Evolutionary conservation across 2,888 invertebrate species (phyloP).

Genomic region (Plebejus anna): DNA sequence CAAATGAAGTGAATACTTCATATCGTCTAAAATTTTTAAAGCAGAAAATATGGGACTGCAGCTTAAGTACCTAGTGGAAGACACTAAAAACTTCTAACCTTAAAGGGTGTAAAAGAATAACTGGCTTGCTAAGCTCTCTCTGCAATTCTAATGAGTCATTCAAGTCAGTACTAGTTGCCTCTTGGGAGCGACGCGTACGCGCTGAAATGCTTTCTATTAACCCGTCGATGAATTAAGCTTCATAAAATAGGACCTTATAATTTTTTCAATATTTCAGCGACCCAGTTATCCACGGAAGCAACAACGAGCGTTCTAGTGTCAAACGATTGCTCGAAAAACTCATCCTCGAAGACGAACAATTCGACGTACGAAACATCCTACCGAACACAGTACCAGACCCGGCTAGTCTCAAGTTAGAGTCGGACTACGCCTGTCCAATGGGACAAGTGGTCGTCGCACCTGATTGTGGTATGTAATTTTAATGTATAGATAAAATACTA

Average conservation of each 20-base stretch:
- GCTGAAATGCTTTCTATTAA: not conserved
- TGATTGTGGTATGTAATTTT: slow-evolving; percentile 87
- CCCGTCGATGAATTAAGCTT: not conserved
- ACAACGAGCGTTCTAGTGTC: slow-evolving; percentile 92
- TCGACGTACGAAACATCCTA: slow-evolving; percentile 94
- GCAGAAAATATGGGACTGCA: not conserved
- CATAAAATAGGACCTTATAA: slow-evolving; percentile 15
- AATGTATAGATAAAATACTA: too few relatives aligned
- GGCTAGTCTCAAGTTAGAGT: slow-evolving; percentile 90
- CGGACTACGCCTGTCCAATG: slow-evolving; percentile 94
- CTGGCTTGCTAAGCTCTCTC: not conserved
- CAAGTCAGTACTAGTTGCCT: not conserved
- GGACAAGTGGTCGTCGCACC: slow-evolving; percentile 97
- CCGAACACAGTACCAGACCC: slow-evolving; percentile 97
- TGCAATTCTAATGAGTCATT: not conserved
- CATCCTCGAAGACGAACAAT: slow-evolving; percentile 95
- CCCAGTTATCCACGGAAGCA: slow-evolving; percentile 92
- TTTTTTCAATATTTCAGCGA: slow-evolving; percentile 81
- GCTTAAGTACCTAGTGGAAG: not conserved
- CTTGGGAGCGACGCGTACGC: not conserved
- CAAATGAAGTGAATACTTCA: not conserved
- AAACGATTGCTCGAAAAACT: slow-evolving; percentile 91
- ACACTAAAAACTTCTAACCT: not conserved
- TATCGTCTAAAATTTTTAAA: not conserved
- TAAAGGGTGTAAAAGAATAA: not conserved